A percentile compares a stretch with the other conserved stretches of the same genome.
phyloP scores from a whole-genome alignment of 1,140 invertebrate species.

The Tribolium madens region DNA sequence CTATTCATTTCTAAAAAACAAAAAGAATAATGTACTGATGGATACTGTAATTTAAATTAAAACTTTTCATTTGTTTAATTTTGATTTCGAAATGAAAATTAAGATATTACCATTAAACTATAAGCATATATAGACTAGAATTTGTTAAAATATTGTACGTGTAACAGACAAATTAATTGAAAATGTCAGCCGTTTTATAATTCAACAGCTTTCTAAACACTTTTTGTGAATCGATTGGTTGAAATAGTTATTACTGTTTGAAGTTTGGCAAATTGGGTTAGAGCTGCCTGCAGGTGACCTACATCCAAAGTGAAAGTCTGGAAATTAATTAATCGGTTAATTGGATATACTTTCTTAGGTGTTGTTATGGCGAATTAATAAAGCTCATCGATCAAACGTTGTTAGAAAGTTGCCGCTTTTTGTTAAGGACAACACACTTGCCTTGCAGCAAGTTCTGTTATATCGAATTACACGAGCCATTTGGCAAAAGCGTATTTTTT shows the following conservation, averaged over 20 bases:
- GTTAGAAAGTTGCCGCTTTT: not conserved
- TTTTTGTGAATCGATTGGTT: not conserved
- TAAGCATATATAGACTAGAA: no score
- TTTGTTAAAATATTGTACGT: no score
- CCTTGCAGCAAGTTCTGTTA: slow-evolving; percentile 15
- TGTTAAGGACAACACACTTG: slow-evolving; percentile 5
- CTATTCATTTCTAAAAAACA: not conserved
- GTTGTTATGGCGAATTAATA: slow-evolving; percentile 7
- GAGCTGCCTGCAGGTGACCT: not conserved
- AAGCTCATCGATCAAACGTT: not conserved
- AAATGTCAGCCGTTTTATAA: not conserved
- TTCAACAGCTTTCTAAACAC: not conserved
- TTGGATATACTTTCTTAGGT: slow-evolving; percentile 15
- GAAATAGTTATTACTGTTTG: not conserved
- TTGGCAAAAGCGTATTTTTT: slow-evolving; percentile 36
- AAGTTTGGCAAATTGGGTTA: not conserved
- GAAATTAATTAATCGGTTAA: slow-evolving; percentile 17
- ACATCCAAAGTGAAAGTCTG: not conserved
- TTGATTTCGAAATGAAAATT: not conserved
- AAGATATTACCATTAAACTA: not conserved
- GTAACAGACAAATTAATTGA: not conserved
- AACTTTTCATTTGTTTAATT: not conserved
- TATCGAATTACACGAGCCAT: slow-evolving; percentile 37
- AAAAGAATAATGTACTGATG: no score
- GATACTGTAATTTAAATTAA: not conserved